These are phyloP conservation scores for Augochlora pura DNA, from an alignment of 1,140 invertebrate species.

Conservation along the genomic window DNA sequence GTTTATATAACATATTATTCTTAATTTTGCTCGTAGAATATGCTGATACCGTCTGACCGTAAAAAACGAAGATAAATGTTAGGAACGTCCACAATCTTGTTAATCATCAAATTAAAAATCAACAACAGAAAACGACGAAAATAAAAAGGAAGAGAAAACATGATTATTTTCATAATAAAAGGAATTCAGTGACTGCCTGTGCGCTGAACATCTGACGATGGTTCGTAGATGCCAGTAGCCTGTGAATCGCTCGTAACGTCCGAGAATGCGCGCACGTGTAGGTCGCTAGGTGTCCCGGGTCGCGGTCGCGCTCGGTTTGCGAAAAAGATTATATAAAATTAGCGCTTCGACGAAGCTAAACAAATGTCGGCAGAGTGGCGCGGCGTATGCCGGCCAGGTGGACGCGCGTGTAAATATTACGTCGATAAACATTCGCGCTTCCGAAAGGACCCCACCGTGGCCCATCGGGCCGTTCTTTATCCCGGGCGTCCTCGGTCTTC, in stretches of 20 bases:
- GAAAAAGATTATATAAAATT: constrained; percentile 77
- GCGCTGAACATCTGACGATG: not conserved
- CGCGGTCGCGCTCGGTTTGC: constrained; percentile 65
- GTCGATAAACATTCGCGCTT: constrained; percentile 76
- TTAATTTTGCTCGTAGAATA: too few relatives aligned
- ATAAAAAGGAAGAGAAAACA: too few relatives aligned
- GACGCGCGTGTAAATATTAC: constrained; percentile 71
- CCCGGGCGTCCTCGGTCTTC: constrained; percentile 36
- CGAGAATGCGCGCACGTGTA: not conserved
- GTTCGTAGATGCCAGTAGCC: not conserved
- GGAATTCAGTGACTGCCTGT: not conserved
- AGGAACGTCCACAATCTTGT: too few relatives aligned
- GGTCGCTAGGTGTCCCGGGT: constrained; percentile 12
- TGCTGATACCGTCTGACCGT: too few relatives aligned
- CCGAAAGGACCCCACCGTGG: constrained; percentile 69
- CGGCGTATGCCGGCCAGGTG: constrained; percentile 35
- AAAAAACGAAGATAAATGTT: too few relatives aligned
- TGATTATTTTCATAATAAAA: not conserved
- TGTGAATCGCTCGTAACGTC: not conserved
- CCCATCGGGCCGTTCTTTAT: constrained; percentile 47
- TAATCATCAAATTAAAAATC: too few relatives aligned
- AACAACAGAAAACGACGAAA: too few relatives aligned
- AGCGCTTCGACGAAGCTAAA: constrained; percentile 77
- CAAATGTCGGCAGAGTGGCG: constrained; percentile 68
- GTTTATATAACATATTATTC: too few relatives aligned